Percentiles rank a stretch among this genome's conserved stretches.
Conservation (phyloP, 2,113 vertebrate species). For the Scartelaos histophorus region DNA sequence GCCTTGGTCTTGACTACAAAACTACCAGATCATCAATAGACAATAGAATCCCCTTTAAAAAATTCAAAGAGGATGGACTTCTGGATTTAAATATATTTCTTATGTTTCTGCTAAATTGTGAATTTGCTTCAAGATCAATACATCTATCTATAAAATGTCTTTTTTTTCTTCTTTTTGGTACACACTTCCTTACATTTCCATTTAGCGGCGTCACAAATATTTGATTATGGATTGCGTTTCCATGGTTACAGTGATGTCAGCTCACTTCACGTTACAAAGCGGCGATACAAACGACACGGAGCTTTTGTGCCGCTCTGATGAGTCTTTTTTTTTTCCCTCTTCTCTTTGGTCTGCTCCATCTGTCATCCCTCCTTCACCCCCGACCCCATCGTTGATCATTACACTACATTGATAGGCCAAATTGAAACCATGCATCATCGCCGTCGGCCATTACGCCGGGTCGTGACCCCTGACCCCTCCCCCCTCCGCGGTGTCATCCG, state of each 20-base stretch:
- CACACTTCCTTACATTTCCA: neutral
- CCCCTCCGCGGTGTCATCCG: neutral
- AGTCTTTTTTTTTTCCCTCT: neutral
- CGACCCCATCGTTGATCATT: neutral
- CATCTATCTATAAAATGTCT: too few relatives aligned
- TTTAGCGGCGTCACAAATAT: neutral
- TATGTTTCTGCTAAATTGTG: too few relatives aligned
- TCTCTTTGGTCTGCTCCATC: neutral
- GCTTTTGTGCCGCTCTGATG: neutral
- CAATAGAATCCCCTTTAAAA: too few relatives aligned
- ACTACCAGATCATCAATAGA: too few relatives aligned
- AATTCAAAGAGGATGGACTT: too few relatives aligned
- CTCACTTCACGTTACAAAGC: neutral
- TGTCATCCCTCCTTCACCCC: neutral
- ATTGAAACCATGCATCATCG: constrained; percentile 1
- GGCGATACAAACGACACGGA: neutral
- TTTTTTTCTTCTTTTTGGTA: too few relatives aligned
- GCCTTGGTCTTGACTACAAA: too few relatives aligned
- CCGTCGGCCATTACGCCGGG: neutral
- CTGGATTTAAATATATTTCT: too few relatives aligned
- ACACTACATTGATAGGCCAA: neutral
- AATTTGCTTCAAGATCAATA: too few relatives aligned
- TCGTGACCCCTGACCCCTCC: neutral
- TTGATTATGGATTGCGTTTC: neutral
- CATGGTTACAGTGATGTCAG: neutral